Conservation (phyloP, 2,113 vertebrate species). For the Sakesphorus luctuosus region DNA sequence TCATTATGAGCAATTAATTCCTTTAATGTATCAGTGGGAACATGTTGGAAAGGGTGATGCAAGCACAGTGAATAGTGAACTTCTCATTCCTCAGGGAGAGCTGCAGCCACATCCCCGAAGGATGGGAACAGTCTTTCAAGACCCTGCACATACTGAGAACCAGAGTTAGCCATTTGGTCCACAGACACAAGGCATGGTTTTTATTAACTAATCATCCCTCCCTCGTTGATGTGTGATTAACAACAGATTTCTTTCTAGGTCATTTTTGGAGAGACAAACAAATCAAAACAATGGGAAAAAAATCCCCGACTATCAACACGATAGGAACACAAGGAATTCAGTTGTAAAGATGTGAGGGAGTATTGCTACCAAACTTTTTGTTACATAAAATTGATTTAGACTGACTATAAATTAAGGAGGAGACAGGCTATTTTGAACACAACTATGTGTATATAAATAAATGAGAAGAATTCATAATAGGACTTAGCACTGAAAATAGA, state of each 20-base stretch:
- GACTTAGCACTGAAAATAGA: neutral
- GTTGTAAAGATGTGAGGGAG: neutral
- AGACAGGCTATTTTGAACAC: conserved; percentile 31
- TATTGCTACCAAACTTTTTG: neutral
- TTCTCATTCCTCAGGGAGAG: conserved; percentile 76
- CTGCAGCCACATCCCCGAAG: conserved; percentile 74
- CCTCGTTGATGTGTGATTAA: conserved; percentile 67
- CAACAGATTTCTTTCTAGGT: conserved; percentile 76
- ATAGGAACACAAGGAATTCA: neutral
- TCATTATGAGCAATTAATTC: conserved; percentile 99
- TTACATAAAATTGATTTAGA: conserved; percentile 10
- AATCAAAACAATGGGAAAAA: conserved; percentile 28
- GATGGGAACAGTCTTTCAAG: conserved; percentile 81
- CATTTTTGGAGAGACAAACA: conserved; percentile 64
- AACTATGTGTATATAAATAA: neutral
- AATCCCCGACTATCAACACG: conserved; percentile 14
- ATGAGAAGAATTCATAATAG: neutral
- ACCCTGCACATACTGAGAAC: conserved; percentile 54
- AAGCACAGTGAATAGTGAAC: conserved; percentile 85
- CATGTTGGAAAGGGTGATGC: conserved; percentile 90
- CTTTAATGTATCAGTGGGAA: conserved; percentile 97
- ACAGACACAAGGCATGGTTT: conserved; percentile 71
- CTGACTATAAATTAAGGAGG: conserved; percentile 38
- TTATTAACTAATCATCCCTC: conserved; percentile 74
- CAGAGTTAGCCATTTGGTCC: conserved; percentile 59